Evolutionary conservation across 2,797 vertebrate genomes (phyloP).

Genomic region (Hydrolagus colliei): DNA sequence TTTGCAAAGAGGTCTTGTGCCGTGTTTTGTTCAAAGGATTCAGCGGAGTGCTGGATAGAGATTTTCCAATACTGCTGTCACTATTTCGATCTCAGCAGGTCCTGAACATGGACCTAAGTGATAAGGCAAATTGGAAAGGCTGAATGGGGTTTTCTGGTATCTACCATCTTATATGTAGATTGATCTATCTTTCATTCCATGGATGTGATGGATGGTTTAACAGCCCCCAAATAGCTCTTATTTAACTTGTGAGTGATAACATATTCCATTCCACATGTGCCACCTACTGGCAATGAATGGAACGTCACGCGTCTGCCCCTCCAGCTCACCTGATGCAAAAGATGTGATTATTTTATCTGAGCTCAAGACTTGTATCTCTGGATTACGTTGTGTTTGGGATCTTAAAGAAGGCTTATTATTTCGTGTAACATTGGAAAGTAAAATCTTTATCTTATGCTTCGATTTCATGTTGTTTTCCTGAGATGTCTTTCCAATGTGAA

Average conservation of each 20-base stretch:
- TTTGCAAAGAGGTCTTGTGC: conserved; percentile 13
- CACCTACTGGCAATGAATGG: conserved; percentile 11
- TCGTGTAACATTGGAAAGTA: neutral
- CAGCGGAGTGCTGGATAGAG: neutral
- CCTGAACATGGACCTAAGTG: conserved; percentile 27
- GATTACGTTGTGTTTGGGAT: neutral
- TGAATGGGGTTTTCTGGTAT: conserved; percentile 26
- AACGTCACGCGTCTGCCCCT: neutral
- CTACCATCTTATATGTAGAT: conserved; percentile 25
- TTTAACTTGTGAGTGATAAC: neutral
- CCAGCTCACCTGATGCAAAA: neutral
- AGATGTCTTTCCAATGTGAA: too few species aligned
- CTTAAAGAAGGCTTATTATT: neutral
- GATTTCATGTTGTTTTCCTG: neutral
- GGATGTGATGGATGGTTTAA: conserved; percentile 29
- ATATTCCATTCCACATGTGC: conserved; percentile 14
- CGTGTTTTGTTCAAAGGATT: conserved; percentile 10
- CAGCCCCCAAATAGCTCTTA: conserved; percentile 4
- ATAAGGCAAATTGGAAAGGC: conserved; percentile 25
- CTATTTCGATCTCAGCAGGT: conserved; percentile 22
- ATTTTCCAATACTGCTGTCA: conserved; percentile 21
- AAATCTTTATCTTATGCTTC: neutral
- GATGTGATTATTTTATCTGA: neutral
- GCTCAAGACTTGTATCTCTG: neutral
- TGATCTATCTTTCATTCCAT: conserved; percentile 29